phyloP scores from a whole-genome alignment of 1,140 invertebrate genomes.

The Ephestia elutella region DNA sequence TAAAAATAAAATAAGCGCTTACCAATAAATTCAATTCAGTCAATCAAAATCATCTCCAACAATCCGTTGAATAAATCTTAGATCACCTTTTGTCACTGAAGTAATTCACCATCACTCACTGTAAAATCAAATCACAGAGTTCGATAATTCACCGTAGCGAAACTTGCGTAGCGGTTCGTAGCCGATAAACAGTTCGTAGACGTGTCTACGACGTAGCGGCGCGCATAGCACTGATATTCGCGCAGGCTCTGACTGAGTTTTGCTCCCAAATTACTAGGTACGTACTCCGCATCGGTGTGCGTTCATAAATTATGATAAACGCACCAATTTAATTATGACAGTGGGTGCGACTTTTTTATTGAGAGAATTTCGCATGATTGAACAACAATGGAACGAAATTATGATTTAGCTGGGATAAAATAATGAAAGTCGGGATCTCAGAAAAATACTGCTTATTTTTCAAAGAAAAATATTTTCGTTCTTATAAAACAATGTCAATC shows the following conservation, averaged over 20 bases:
- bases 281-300: neutral
- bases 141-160: neutral
- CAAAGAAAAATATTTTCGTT: neutral
- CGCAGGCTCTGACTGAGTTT: slow-evolving; percentile 1
- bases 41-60: neutral
- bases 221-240: neutral
- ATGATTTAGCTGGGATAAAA: neutral
- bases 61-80: neutral
- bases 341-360: neutral
- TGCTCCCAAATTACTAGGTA: slow-evolving; percentile 1
- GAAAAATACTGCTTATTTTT: neutral
- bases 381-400: slow-evolving; percentile 3
- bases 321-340: slow-evolving; percentile 3
- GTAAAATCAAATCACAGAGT: slow-evolving; percentile 1
- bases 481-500: no score
- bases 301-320: slow-evolving; percentile 4
- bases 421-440: neutral
- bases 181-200: neutral
- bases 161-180: slow-evolving; percentile 4
- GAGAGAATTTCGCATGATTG: slow-evolving; percentile 3
- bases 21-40: neutral
- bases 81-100: neutral
- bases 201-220: slow-evolving; percentile 2
- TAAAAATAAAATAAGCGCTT: neutral
- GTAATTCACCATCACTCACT: slow-evolving; percentile 1